These are phyloP conservation scores for Boleophthalmus pectinirostris DNA, from an alignment of 2,113 vertebrate genomes.

Conservation along the genomic window DNA sequence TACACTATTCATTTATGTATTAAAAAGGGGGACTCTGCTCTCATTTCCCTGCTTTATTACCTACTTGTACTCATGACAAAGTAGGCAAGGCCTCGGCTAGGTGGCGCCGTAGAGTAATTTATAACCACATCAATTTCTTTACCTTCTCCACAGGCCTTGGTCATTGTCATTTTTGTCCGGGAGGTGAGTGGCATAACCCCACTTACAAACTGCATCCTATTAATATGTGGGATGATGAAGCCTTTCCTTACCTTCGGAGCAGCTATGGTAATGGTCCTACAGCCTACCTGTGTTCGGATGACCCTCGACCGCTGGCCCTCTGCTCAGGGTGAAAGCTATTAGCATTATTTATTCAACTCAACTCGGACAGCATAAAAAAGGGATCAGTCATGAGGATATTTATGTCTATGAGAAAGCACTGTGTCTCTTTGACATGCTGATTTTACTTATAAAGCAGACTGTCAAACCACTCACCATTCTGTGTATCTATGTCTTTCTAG, in stretches of 20 bases:
- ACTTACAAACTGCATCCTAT: conserved; percentile 76
- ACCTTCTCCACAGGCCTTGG: conserved; percentile 78
- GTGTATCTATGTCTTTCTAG: not conserved
- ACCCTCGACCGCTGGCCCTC: conserved; percentile 62
- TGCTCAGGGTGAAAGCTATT: conserved; percentile 71
- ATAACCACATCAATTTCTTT: conserved; percentile 82
- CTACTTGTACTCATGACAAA: conserved; percentile 76
- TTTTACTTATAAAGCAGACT: conserved; percentile 29
- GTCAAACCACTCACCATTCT: not conserved
- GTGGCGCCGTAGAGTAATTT: conserved; percentile 82
- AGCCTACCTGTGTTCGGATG: conserved; percentile 66
- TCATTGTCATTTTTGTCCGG: conserved; percentile 79
- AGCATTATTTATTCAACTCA: conserved; percentile 68
- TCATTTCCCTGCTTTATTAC: conserved; percentile 79
- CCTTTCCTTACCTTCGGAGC: conserved; percentile 73
- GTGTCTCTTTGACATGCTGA: conserved; percentile 36
- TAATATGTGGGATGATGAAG: conserved; percentile 78
- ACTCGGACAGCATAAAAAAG: conserved; percentile 55
- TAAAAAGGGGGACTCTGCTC: conserved; percentile 73
- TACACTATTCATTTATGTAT: conserved; percentile 83
- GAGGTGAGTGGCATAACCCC: conserved; percentile 77
- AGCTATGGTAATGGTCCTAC: conserved; percentile 68
- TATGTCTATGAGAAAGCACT: conserved; percentile 47
- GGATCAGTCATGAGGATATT: conserved; percentile 58
- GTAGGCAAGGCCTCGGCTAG: conserved; percentile 75